Percentiles rank a stretch among this genome's conserved stretches.
phyloP scores from a whole-genome alignment of 2,888 invertebrate genomes.

The Sarcophaga subvicina region DNA sequence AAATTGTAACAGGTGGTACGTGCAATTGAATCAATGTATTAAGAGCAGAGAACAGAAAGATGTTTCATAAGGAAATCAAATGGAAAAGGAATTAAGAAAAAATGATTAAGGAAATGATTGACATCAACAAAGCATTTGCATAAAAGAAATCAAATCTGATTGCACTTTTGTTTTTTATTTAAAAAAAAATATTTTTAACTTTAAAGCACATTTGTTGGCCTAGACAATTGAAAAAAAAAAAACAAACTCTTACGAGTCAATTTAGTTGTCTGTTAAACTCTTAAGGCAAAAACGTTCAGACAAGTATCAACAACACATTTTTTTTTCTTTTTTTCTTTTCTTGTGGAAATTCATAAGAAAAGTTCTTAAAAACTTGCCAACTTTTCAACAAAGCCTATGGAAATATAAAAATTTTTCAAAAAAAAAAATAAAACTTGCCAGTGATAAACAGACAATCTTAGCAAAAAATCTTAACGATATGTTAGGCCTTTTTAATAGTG shows the following conservation, averaged over 20 bases:
- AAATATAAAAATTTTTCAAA: not conserved
- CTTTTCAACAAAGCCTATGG: not conserved
- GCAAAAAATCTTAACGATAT: too few species aligned
- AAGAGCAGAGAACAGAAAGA: not conserved
- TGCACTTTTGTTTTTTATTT: not conserved
- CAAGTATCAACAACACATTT: not conserved
- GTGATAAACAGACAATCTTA: too few species aligned
- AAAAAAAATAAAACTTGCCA: not conserved
- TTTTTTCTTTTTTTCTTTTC: not conserved
- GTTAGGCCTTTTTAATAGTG: too few species aligned
- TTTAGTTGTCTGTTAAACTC: conserved; percentile 3
- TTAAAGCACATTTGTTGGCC: too few species aligned
- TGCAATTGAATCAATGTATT: not conserved
- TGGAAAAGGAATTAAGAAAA: not conserved
- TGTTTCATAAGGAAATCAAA: not conserved
- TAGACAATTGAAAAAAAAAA: too few species aligned
- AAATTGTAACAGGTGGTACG: not conserved
- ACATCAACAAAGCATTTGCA: not conserved
- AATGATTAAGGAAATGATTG: not conserved
- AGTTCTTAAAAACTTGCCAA: conserved; percentile 8
- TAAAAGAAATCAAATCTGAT: not conserved
- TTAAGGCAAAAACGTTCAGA: conserved; percentile 14
- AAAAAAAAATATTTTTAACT: too few species aligned
- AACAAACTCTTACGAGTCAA: not conserved
- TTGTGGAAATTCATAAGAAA: conserved; percentile 21